Percentiles rank a stretch among this genome's conserved stretches.
phyloP scores from a whole-genome alignment of 30 jellyfish, hydroid and myxozoan genomes.

The Hydra vulgaris region DNA sequence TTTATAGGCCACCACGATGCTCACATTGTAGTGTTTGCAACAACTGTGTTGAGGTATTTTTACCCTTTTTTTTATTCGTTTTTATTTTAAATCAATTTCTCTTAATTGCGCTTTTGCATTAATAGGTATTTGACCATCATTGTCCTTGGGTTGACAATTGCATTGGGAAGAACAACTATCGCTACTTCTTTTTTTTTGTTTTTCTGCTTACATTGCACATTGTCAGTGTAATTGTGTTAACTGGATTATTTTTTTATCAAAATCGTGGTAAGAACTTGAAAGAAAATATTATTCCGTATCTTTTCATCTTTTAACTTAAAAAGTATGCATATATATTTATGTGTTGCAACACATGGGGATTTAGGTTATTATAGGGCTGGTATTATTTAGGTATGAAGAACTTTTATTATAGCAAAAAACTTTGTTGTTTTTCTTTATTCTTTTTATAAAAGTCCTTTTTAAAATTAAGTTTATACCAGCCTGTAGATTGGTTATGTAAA shows the following conservation, averaged over 20 bases:
- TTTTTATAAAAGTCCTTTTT: too few species aligned
- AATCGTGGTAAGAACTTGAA: conserved; percentile 22
- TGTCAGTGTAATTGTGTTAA: conserved; percentile 43
- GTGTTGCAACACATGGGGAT: too few species aligned
- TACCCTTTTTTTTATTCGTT: neutral
- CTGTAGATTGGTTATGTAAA: too few species aligned
- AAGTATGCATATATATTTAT: too few species aligned
- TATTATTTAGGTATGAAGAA: too few species aligned
- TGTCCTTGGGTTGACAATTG: conserved; percentile 99
- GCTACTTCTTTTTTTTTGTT: conserved; percentile 73
- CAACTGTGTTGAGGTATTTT: conserved; percentile 88
- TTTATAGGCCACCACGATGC: conserved; percentile 98
- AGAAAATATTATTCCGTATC: conserved; percentile 71
- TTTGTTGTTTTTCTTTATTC: too few species aligned
- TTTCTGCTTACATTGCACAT: conserved; percentile 71
- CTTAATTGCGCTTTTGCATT: too few species aligned
- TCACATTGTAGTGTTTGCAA: conserved; percentile 99
- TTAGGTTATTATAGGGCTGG: too few species aligned
- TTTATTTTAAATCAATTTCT: too few species aligned
- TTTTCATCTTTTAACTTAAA: conserved; percentile 11
- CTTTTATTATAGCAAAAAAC: too few species aligned
- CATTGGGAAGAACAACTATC: conserved; percentile 82
- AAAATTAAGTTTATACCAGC: too few species aligned
- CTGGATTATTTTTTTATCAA: conserved; percentile 36
- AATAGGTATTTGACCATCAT: conserved; percentile 93